These are phyloP conservation scores for Acleris holmiana DNA, from an alignment of 2,888 invertebrate genomes.

Conservation along the genomic window DNA sequence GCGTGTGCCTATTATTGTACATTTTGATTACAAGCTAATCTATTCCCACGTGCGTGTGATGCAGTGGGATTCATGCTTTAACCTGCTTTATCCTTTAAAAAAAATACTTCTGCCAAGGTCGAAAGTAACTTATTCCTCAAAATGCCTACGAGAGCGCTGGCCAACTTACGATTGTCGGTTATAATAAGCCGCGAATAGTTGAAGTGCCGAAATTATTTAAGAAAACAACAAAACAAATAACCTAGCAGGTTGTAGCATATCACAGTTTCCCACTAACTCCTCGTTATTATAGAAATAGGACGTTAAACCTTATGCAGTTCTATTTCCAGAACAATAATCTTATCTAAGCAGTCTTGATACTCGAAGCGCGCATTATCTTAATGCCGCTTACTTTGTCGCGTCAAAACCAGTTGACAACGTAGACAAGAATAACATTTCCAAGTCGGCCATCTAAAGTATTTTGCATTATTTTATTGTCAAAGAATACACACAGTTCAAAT, in stretches of 20 bases:
- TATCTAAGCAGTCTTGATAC: slow-evolving; percentile 32
- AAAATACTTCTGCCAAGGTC: too few species aligned
- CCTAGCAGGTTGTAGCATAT: not conserved
- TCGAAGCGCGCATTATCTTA: slow-evolving; percentile 27
- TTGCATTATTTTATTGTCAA: slow-evolving; percentile 46
- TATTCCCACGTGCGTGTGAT: too few species aligned
- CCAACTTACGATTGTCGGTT: too few species aligned
- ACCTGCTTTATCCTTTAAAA: too few species aligned
- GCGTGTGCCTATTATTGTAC: too few species aligned
- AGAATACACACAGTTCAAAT: not conserved
- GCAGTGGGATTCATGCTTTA: too few species aligned
- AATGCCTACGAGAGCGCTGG: too few species aligned
- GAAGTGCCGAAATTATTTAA: too few species aligned
- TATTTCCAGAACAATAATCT: slow-evolving; percentile 23
- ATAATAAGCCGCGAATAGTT: too few species aligned
- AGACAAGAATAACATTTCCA: slow-evolving; percentile 39
- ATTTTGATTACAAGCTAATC: too few species aligned
- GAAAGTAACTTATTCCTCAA: too few species aligned
- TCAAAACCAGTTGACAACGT: slow-evolving; percentile 45
- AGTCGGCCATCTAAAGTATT: slow-evolving; percentile 41
- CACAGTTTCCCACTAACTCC: not conserved
- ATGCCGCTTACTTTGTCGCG: slow-evolving; percentile 33
- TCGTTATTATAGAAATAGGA: not conserved
- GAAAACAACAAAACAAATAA: not conserved
- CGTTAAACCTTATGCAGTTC: slow-evolving; percentile 5